Percentiles rank a stretch among this genome's conserved stretches.
phyloP scores from a whole-genome alignment of 2,888 invertebrate genomes.

The Sepioteuthis lessoniana region DNA sequence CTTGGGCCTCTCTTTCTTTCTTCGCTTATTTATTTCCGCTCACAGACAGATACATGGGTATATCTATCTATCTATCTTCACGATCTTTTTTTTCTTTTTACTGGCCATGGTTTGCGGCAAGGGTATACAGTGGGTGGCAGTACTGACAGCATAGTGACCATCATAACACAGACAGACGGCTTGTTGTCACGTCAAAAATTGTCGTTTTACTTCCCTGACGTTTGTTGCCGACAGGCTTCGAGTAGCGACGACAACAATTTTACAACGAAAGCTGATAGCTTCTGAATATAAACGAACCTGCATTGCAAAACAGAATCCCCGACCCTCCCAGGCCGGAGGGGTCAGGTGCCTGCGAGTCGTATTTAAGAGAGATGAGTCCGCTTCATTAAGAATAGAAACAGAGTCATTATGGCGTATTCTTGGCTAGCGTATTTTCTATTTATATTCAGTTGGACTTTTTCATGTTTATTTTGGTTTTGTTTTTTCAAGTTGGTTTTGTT shows the following conservation, averaged over 20 bases:
- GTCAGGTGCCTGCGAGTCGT: neutral
- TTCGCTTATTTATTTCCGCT: too few species aligned
- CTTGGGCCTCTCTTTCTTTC: too few species aligned
- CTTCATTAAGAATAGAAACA: conserved; percentile 20
- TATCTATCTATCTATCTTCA: neutral
- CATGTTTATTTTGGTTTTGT: neutral
- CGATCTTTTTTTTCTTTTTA: too few species aligned
- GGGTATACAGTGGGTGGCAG: neutral
- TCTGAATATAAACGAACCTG: neutral
- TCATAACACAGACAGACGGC: conserved; percentile 21
- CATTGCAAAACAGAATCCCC: neutral
- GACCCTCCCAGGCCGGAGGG: conserved; percentile 15
- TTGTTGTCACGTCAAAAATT: neutral
- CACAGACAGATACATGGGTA: too few species aligned
- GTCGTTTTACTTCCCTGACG: neutral
- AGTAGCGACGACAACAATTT: conserved; percentile 7
- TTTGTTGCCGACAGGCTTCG: neutral
- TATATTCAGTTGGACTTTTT: neutral
- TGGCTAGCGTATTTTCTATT: neutral
- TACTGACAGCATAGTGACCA: neutral
- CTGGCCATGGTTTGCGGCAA: neutral
- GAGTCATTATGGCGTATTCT: neutral
- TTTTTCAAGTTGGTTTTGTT: neutral
- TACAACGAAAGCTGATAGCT: neutral
- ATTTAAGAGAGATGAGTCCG: neutral